These are phyloP conservation scores for Meriones unguiculatus DNA, from an alignment of 2,113 vertebrate genomes.

Conservation along the genomic window DNA sequence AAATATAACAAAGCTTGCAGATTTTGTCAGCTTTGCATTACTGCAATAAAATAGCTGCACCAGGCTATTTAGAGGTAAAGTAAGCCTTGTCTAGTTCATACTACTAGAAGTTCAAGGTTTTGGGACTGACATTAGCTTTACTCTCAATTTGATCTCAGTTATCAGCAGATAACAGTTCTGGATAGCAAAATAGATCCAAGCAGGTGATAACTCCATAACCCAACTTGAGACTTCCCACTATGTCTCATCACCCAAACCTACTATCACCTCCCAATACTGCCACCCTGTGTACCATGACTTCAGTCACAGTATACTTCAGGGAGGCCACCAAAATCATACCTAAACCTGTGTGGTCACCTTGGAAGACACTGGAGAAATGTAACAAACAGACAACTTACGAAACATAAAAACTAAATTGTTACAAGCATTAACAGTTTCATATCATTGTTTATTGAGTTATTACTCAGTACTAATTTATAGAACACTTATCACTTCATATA, in stretches of 20 bases:
- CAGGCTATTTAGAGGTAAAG: neutral
- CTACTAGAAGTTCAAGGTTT: neutral
- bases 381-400: neutral
- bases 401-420: conserved; percentile 38
- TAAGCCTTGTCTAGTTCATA: neutral
- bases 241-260: neutral
- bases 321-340: neutral
- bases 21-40: neutral
- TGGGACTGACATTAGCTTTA: neutral
- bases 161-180: neutral
- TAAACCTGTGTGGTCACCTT: neutral
- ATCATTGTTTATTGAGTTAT: neutral
- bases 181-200: neutral
- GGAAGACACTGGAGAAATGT: neutral
- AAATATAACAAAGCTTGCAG: neutral
- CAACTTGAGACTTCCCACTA: neutral
- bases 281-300: neutral
- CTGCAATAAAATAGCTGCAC: neutral
- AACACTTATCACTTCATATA: neutral
- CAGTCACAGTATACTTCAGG: neutral
- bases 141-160: neutral
- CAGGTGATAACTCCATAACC: neutral
- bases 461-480: conserved; percentile 9
- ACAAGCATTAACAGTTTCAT: neutral
- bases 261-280: neutral